These are phyloP conservation scores for Dryocosmus kuriphilus DNA, from an alignment of 2,888 invertebrate species.

Conservation along the genomic window DNA sequence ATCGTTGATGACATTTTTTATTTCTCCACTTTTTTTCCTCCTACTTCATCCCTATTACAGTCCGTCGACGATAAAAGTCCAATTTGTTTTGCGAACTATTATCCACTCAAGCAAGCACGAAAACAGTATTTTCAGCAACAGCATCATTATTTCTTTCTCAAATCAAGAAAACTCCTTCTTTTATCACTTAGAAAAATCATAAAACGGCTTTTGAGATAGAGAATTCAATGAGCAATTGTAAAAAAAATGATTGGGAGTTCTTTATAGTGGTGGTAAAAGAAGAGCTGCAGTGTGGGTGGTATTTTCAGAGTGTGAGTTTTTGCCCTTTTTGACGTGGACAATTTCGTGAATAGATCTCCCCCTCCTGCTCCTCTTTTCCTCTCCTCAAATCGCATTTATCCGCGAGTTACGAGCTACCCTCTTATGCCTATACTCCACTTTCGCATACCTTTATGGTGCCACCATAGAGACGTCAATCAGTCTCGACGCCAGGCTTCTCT, in stretches of 20 bases:
- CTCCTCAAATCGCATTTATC: conserved; percentile 73
- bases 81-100: conserved; percentile 28
- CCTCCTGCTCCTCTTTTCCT: conserved; percentile 48
- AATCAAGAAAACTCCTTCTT: not conserved
- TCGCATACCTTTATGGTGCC: conserved; percentile 67
- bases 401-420: conserved; percentile 68
- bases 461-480: conserved; percentile 75
- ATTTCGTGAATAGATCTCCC: conserved; percentile 62
- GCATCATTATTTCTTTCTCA: not conserved
- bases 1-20: conserved; percentile 42
- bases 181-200: not conserved
- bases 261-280: conserved; percentile 38
- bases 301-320: conserved; percentile 68
- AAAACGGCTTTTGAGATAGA: not conserved
- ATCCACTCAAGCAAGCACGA: not conserved
- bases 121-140: no score
- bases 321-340: conserved; percentile 59
- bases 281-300: conserved; percentile 69
- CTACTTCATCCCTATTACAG: conserved; percentile 33
- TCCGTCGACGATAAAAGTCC: conserved; percentile 33
- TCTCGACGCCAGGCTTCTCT: conserved; percentile 66
- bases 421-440: conserved; percentile 67
- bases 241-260: conserved; percentile 41
- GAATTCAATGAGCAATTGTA: not conserved
- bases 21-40: conserved; percentile 8